Conservation (phyloP, 1,140 invertebrate species). For the Pteromalus puparum region DNA sequence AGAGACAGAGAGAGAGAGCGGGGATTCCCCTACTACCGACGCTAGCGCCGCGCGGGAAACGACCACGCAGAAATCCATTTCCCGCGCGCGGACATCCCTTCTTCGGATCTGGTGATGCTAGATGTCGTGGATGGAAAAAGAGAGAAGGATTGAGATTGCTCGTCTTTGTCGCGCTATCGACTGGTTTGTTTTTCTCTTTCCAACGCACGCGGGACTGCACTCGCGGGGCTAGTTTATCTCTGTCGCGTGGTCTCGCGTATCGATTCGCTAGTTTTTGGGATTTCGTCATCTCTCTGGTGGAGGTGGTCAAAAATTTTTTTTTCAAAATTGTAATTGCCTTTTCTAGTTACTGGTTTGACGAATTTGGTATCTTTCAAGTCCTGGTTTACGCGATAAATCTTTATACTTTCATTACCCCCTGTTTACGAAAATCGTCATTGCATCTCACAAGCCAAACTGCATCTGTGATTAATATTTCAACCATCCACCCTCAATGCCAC, state of each 20-base stretch:
- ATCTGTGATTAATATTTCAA: not conserved
- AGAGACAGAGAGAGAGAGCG: not conserved
- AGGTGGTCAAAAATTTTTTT: too few relatives aligned
- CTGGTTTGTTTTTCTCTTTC: not conserved
- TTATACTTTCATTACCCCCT: too few relatives aligned
- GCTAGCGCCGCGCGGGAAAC: conserved; percentile 50
- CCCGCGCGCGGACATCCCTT: conserved; percentile 36
- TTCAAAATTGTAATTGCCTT: too few relatives aligned
- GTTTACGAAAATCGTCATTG: too few relatives aligned
- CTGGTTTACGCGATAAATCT: too few relatives aligned
- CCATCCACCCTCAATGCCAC: not conserved
- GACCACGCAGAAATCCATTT: conserved; percentile 66
- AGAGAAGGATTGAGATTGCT: not conserved
- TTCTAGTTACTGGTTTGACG: too few relatives aligned
- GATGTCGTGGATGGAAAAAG: not conserved
- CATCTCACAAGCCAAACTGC: too few relatives aligned
- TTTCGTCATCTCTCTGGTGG: not conserved
- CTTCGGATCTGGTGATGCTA: not conserved
- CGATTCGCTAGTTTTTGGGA: not conserved
- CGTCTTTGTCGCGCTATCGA: conserved; percentile 30
- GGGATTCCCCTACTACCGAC: conserved; percentile 56
- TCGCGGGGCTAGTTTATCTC: not conserved
- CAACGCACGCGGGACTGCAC: not conserved
- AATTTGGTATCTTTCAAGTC: too few relatives aligned
- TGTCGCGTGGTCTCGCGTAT: not conserved